Evolutionary conservation across 1,140 invertebrate species (phyloP), one percentile per base, ranked within the genome.

Genomic region (Catajapyx aquilonaris): DNA sequence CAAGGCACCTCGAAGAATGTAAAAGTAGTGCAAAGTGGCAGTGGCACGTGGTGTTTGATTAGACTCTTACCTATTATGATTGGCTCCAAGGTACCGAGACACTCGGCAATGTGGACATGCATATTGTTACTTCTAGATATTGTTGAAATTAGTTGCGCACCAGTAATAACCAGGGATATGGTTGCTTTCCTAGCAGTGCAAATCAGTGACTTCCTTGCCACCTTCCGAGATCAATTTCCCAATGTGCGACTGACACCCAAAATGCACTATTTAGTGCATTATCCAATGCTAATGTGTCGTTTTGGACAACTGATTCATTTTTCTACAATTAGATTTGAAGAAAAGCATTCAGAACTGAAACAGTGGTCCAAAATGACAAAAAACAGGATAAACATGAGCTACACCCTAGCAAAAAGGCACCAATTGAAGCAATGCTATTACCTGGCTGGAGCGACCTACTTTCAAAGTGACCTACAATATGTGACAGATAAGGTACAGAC

Each of bases 391-490:
- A 28, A 28, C 13, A 28, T 28, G 7, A 28, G 23, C 23, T 28
- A 9, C 7, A 28, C 23, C 23, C 13, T 28, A 28, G 23, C 23
- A 7, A 28, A 13, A 28, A 28, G 23, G 13, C 23, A 28, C 13
- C 23, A 28, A 28, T 28, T 28, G 13, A 28, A 28, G 23, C 23
- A 28, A 13, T 28, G 23, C 23, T 28, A 28, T 28, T 28, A 28
- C 13, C 7, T 13, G 7, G 23, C 23, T 13, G 13, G 23, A 9
- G 7, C 23, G 7, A 13, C 13, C 7, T 28, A 28, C 13, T 28
- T 9, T 28, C 7, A 28, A 28, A 13, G 13, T 13, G 23, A 28
- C 13, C 13, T 28, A 9, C 7, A 7, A 28, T 28, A 28, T 28
- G 23, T 28, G n/a, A n/a, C n/a, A n/a, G n/a, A n/a, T n/a, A n/a